Conservation (phyloP, 2,888 invertebrate species). For the Agriopis aurantiaria region DNA sequence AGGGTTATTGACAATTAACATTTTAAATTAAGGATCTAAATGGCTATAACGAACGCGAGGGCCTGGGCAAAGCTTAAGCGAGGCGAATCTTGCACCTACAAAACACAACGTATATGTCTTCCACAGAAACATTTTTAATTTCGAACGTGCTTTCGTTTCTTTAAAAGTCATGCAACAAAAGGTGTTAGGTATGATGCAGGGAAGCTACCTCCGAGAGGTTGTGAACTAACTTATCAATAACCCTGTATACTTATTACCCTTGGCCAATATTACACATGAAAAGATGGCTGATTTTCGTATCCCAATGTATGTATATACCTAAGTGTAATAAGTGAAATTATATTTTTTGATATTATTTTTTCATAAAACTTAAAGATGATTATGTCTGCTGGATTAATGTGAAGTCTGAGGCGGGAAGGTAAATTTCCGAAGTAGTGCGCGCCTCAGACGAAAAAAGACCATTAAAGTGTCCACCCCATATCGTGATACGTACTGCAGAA, state of each 20-base stretch:
- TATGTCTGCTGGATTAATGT: conserved; percentile 66
- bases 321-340: not conserved
- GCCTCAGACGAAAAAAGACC: not conserved
- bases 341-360: not conserved
- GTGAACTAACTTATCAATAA: not conserved
- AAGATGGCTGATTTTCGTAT: not conserved
- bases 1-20: too few species aligned
- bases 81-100: too few species aligned
- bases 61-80: too few species aligned
- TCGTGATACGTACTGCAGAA: not conserved
- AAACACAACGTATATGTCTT: too few species aligned
- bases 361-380: conserved; percentile 60
- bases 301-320: not conserved
- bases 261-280: not conserved
- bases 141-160: too few species aligned
- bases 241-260: not conserved
- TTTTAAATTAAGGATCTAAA: too few species aligned
- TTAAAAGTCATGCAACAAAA: too few species aligned
- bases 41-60: too few species aligned
- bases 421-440: not conserved
- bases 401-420: conserved; percentile 12
- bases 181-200: too few species aligned
- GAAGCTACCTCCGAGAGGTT: too few species aligned
- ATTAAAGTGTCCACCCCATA: not conserved
- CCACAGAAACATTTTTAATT: too few species aligned